Evolutionary conservation across 2,888 invertebrate genomes (phyloP).

Genomic region (Phyto melanocephala): DNA sequence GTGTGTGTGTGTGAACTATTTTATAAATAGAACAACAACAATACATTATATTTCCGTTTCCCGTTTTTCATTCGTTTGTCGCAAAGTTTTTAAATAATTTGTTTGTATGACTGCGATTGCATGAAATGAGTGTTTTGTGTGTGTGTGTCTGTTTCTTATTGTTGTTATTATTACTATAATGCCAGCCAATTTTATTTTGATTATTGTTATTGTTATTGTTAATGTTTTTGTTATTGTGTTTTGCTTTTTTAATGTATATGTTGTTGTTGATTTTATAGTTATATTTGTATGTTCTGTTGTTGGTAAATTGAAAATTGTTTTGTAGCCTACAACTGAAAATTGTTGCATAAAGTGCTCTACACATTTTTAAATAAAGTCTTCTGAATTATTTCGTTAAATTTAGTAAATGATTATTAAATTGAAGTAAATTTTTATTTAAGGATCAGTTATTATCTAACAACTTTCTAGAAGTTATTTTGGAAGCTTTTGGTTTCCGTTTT

Average conservation of each 20-base stretch:
- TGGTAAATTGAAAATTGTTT: constrained; percentile 28
- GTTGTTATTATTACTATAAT: constrained; percentile 42
- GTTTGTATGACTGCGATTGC: constrained; percentile 2
- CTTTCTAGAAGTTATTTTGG: too few relatives aligned
- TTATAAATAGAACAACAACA: neutral
- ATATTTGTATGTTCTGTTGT: constrained; percentile 2
- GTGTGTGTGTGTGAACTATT: neutral
- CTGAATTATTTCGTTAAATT: too few relatives aligned
- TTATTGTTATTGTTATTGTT: neutral
- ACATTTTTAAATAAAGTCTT: neutral
- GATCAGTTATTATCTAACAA: too few relatives aligned
- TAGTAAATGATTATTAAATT: too few relatives aligned
- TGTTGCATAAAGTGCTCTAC: constrained; percentile 11
- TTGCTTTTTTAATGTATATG: too few relatives aligned
- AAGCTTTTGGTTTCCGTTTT: too few relatives aligned
- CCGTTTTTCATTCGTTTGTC: constrained; percentile 15
- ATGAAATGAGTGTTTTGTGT: neutral
- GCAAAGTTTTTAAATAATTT: neutral
- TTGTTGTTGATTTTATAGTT: neutral
- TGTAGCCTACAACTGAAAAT: neutral
- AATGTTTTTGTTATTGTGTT: neutral
- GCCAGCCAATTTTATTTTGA: constrained; percentile 46
- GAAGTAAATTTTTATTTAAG: too few relatives aligned
- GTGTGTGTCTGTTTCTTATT: constrained; percentile 11
- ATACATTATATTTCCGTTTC: constrained; percentile 49